A percentile compares a stretch with the other conserved stretches of the same genome.
phyloP scores from a whole-genome alignment of 2,113 vertebrate species.

The Rhagologus leucostigma region DNA sequence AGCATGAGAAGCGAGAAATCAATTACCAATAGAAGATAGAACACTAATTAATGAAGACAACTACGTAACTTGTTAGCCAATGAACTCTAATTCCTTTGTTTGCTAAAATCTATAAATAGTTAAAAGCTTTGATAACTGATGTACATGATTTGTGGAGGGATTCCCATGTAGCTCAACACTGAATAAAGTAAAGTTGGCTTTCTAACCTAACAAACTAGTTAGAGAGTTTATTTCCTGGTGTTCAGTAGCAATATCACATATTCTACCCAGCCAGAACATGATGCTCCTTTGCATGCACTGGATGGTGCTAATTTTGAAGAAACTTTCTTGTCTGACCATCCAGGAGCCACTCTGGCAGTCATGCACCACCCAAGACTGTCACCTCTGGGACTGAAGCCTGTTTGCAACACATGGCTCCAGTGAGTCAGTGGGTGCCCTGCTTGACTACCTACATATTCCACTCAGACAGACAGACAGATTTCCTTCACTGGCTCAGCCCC shows the following conservation, averaged over 20 bases:
- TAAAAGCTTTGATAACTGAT: background rate
- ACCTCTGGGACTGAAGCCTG: fast-evolving
- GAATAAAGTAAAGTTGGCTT: background rate
- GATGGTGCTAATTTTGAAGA: background rate
- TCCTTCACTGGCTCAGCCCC: background rate
- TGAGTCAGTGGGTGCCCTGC: background rate
- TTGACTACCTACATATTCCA: background rate
- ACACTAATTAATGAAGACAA: background rate
- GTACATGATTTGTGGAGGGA: background rate
- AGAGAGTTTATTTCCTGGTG: background rate
- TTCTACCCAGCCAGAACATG: background rate
- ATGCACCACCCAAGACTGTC: background rate
- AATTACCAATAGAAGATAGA: background rate
- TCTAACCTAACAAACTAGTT: background rate
- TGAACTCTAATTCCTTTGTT: background rate
- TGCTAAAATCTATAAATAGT: background rate
- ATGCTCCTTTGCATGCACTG: background rate
- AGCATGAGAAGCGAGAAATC: background rate
- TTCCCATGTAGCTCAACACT: background rate
- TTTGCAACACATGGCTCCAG: fast-evolving
- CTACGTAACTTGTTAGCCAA: background rate
- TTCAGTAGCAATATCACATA: background rate
- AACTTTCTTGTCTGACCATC: background rate
- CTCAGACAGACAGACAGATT: background rate
- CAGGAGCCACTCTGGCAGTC: background rate